These are phyloP conservation scores for Drosophila meridiana DNA, from an alignment of 2,888 invertebrate species.

Conservation along the genomic window DNA sequence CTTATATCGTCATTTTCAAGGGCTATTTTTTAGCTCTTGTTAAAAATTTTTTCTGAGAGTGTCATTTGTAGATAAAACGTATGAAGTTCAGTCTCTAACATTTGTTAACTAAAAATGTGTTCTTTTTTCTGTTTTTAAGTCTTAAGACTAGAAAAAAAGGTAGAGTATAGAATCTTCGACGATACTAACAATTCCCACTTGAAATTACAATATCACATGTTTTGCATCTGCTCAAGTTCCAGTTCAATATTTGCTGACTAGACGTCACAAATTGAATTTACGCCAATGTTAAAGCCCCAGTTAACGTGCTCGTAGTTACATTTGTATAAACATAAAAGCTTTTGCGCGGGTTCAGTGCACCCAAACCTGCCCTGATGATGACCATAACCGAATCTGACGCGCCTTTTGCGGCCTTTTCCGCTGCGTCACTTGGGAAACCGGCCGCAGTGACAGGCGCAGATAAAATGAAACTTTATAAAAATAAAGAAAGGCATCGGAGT, in stretches of 20 bases:
- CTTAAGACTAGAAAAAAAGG: no score
- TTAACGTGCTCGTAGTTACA: slow-evolving; percentile 55
- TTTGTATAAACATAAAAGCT: slow-evolving; percentile 19
- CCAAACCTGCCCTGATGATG: slow-evolving; percentile 48
- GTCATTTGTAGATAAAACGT: background rate
- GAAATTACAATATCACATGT: background rate
- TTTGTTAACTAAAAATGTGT: no score
- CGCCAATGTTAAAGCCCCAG: slow-evolving; percentile 36
- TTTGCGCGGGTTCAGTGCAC: slow-evolving; percentile 63
- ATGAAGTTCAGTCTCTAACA: background rate
- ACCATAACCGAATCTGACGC: slow-evolving; percentile 59
- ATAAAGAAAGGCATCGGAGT: slow-evolving; percentile 17
- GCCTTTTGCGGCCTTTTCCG: slow-evolving; percentile 48
- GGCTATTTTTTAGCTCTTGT: background rate
- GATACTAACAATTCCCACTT: background rate
- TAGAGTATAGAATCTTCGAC: no score
- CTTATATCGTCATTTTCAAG: background rate
- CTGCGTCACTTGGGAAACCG: slow-evolving; percentile 67
- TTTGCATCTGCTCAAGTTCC: slow-evolving; percentile 1
- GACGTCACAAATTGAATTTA: slow-evolving; percentile 42
- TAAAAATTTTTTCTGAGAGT: background rate
- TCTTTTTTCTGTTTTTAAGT: no score
- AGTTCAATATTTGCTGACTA: slow-evolving; percentile 47
- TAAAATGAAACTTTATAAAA: slow-evolving; percentile 34
- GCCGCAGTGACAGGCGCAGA: slow-evolving; percentile 36